phyloP scores from a whole-genome alignment of 2,113 vertebrate species.

The Chinchilla lanigera region DNA sequence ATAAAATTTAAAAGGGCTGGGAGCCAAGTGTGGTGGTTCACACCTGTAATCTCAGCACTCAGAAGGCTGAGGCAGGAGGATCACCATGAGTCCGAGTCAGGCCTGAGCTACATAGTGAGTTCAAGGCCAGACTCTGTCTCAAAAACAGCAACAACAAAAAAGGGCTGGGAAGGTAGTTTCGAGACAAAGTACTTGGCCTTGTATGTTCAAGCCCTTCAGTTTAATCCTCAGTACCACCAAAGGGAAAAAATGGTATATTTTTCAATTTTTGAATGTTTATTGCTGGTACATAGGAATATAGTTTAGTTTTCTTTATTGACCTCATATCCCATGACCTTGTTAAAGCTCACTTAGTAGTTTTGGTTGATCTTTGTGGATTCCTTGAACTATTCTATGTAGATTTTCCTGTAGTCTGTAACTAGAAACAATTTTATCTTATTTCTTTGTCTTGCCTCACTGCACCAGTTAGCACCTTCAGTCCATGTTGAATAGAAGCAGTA shows the following conservation, averaged over 20 bases:
- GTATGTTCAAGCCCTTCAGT: not conserved
- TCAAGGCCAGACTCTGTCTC: not conserved
- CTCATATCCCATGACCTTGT: not conserved
- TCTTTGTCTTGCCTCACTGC: not conserved
- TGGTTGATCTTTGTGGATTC: not conserved
- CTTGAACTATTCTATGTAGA: not conserved
- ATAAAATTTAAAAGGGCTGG: not conserved
- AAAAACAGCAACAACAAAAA: not conserved
- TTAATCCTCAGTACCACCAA: not conserved
- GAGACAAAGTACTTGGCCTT: not conserved
- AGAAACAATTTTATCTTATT: slow-evolving; percentile 9
- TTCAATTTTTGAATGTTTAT: slow-evolving; percentile 28
- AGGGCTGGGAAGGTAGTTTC: not conserved
- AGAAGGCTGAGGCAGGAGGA: not conserved
- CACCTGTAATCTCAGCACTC: not conserved
- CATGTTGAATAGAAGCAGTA: not conserved
- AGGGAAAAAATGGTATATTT: not conserved
- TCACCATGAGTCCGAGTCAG: not conserved
- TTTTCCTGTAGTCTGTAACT: not conserved
- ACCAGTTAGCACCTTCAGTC: not conserved
- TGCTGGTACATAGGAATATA: not conserved
- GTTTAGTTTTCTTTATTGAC: not conserved
- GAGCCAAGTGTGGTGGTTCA: not conserved
- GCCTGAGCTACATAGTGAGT: not conserved
- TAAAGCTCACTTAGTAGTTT: not conserved